Evolutionary conservation across 1,140 invertebrate genomes (phyloP), one percentile per base, ranked within the genome.

Genomic region (Rhyzopertha dominica): DNA sequence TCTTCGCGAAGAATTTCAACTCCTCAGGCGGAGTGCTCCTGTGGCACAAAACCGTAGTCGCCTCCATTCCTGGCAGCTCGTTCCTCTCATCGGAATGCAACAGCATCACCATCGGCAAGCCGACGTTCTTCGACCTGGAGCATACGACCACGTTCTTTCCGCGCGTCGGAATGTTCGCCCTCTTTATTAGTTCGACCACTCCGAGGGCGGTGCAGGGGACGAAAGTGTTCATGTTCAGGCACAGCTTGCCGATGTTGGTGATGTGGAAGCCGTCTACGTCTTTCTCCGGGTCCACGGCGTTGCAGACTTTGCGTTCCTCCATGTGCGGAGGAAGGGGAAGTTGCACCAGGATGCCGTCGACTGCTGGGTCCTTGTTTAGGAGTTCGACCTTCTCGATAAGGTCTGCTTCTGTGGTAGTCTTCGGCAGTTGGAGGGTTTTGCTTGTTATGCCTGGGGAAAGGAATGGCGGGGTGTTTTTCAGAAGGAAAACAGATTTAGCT

Each of bases 221-320:
- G 43, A 93, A 76, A n/a, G 81, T 76, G 36, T 65, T 54, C 71
- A 82, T 80, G 63, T 90, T 86, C 12, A 83, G 63, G 50, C 80
- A 80, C 16, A 93, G 67, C 49, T 79, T 79, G 22, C 88, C 89
- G 35, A 89, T 72, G 67, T 90, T 91, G n/a, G 73, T 67, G 41
- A 80, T 77, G 63, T 87, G 83, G 56, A 95, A 94, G 19, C 91
- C 91, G 73, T 95, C 92, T 1, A 95, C 89, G 77, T 95, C 91
- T 70, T 95, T 95, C 1, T 72, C 67, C 1, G 85, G 85, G 24
- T 71, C 63, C 0, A 95, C 80, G 4, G 85, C 76, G 72, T 94
- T 87, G 61, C 86, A 90, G 2, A 92, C 74, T 56, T 70, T 76
- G 56, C 80, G 74, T 60, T 90, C 87, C 52, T 78, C 71, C 9